Evolutionary conservation across 2,113 vertebrate genomes (phyloP).

Genomic region (Brachyistius frenatus): DNA sequence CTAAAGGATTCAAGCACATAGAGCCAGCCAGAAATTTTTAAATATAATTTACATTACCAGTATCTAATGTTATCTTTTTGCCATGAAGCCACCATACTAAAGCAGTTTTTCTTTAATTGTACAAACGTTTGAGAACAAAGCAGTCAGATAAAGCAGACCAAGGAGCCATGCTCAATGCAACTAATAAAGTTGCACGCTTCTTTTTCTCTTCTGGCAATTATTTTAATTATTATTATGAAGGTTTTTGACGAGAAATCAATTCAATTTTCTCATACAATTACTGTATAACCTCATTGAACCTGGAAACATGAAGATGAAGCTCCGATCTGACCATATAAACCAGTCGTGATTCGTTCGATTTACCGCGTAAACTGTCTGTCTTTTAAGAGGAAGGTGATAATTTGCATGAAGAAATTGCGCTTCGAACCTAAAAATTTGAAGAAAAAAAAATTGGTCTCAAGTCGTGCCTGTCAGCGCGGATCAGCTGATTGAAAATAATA

Average conservation of each 20-base stretch:
- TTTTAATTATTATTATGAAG: neutral
- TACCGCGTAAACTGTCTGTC: slow-evolving; percentile 8
- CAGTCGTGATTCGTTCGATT: slow-evolving; percentile 25
- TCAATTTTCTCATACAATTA: neutral
- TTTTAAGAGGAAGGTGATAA: slow-evolving; percentile 6
- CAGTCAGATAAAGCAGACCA: slow-evolving; percentile 7
- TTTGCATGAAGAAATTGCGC: slow-evolving; percentile 45
- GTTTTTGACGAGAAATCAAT: neutral
- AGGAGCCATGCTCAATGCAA: slow-evolving; percentile 8
- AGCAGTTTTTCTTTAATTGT: slow-evolving; percentile 4
- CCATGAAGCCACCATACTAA: neutral
- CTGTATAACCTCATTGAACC: neutral
- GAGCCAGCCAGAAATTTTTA: neutral
- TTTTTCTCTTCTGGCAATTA: neutral
- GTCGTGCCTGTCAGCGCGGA: neutral
- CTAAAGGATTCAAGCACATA: neutral
- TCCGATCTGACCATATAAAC: slow-evolving; percentile 1
- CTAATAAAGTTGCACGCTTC: slow-evolving; percentile 31
- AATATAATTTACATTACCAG: neutral
- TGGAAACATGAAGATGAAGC: slow-evolving; percentile 4
- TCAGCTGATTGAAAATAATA: neutral
- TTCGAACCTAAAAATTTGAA: slow-evolving; percentile 4
- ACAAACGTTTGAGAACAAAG: slow-evolving; percentile 44
- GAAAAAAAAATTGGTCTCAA: too few species aligned
- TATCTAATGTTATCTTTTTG: neutral